A percentile compares a stretch with the other conserved stretches of the same genome.
Evolutionary conservation across 2,113 vertebrate species (phyloP).

Genomic region (Pomatostomus ruficeps): DNA sequence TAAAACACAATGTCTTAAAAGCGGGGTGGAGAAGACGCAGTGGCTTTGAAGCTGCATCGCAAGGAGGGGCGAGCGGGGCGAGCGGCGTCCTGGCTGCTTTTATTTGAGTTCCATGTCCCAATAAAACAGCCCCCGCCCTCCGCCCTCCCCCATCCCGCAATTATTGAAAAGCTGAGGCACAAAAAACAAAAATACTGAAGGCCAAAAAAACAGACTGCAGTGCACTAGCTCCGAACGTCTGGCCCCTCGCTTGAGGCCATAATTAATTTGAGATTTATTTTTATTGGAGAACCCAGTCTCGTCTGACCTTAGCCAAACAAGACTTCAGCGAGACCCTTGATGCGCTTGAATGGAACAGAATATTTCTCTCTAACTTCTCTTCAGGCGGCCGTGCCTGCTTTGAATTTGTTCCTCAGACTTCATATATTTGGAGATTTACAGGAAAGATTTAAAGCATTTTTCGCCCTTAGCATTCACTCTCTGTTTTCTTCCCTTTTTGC

Average conservation of each 20-base stretch:
- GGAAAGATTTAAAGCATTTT: constrained; percentile 70
- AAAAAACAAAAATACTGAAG: constrained; percentile 68
- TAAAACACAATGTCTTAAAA: neutral
- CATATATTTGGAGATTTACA: constrained; percentile 69
- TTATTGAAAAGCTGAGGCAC: constrained; percentile 58
- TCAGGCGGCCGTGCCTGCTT: constrained; percentile 82
- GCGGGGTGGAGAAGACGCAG: neutral
- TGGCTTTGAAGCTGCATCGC: neutral
- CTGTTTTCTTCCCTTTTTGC: neutral
- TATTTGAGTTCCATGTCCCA: constrained; percentile 9
- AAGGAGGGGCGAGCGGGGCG: neutral
- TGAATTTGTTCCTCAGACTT: constrained; percentile 83
- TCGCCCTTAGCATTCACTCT: neutral
- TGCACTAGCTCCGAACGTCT: constrained; percentile 87
- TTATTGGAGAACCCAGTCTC: constrained; percentile 97
- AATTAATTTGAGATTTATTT: constrained; percentile 99
- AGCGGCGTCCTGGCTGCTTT: constrained; percentile 8
- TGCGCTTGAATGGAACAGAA: constrained; percentile 87
- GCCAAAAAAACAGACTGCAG: constrained; percentile 81
- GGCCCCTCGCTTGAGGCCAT: constrained; percentile 93
- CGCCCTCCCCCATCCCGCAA: neutral
- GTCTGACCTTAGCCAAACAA: constrained; percentile 98
- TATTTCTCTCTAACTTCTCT: constrained; percentile 86
- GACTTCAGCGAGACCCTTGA: constrained; percentile 86
- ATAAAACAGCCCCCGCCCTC: neutral